These are phyloP conservation scores for Chionodraco myersi DNA, from an alignment of 2,113 vertebrate genomes.

Conservation along the genomic window DNA sequence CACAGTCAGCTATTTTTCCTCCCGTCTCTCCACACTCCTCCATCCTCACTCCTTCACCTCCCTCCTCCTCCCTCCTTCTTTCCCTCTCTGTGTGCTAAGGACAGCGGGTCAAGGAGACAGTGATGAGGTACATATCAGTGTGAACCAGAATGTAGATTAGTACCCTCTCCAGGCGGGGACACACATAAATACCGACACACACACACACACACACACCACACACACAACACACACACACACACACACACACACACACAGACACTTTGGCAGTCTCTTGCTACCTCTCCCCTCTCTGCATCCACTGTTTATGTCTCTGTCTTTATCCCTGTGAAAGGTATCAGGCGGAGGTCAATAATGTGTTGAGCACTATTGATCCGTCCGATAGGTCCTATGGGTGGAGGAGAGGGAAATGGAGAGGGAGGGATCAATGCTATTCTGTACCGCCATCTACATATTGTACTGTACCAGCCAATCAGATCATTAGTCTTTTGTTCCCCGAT, in stretches of 20 bases:
- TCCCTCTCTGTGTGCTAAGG: slow-evolving; percentile 52
- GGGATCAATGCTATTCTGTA: slow-evolving; percentile 73
- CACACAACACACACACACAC: slow-evolving; percentile 42
- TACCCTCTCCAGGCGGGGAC: slow-evolving; percentile 66
- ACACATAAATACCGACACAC: slow-evolving; percentile 59
- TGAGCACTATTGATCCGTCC: slow-evolving; percentile 81
- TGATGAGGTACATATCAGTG: slow-evolving; percentile 79
- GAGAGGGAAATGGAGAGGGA: slow-evolving; percentile 65
- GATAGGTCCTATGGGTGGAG: slow-evolving; percentile 60
- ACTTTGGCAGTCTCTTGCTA: slow-evolving; percentile 49
- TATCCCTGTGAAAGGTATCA: slow-evolving; percentile 79
- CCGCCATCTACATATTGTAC: slow-evolving; percentile 64
- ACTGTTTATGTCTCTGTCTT: slow-evolving; percentile 80
- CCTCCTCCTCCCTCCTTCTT: neutral
- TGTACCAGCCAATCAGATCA: slow-evolving; percentile 68
- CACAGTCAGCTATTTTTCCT: slow-evolving; percentile 69
- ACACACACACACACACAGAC: slow-evolving; percentile 34
- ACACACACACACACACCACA: slow-evolving; percentile 40
- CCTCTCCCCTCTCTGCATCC: slow-evolving; percentile 62
- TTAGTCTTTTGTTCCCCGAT: slow-evolving; percentile 69
- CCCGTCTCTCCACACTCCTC: slow-evolving; percentile 32
- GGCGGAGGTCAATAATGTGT: slow-evolving; percentile 83
- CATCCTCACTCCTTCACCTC: slow-evolving; percentile 18
- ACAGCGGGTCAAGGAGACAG: slow-evolving; percentile 81
- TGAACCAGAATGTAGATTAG: slow-evolving; percentile 81